Evolutionary conservation across 2,888 invertebrate genomes (phyloP), one percentile per base, ranked within the genome.

Genomic region (Axea sp.): DNA sequence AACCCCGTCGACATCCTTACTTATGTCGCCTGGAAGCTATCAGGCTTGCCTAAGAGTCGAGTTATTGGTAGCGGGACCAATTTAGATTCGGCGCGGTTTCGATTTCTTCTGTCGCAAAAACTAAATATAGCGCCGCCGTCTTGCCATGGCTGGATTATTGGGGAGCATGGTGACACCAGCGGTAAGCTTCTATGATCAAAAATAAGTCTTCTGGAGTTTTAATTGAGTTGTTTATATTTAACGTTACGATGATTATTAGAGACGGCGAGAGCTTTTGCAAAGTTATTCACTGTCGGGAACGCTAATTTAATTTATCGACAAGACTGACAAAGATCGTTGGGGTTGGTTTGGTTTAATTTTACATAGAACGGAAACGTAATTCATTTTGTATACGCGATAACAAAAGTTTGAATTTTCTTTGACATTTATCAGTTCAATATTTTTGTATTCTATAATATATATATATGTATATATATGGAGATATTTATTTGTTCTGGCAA

Each of bases 11-110:
- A 98, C 85, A 93, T 97, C 73, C 89, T 98, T 82, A 96, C 97
- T 0, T 97, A 95, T 86, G 95, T 97, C 6, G 93, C 97, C n/a
- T 98, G 97, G 97, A 96, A 95, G 88, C 86, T 98, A 57, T 96
- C 96, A 76, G 96, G 96, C 3, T 89, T 97, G 78, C 96, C 97
- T 5, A 92, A 93, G 86, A 91, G 96, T 84, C 92, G 94, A 24
- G 95, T 97, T 43, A 93, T 98, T 84, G 97, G 97, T 5, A 95
- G 96, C 37, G 97, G 97, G 3, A 97, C 97, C 30, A 97, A 97
- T 88, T 90, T 98, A 80, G 97, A 97, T 88, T 96, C 97, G 0
- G 95, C 96, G 0, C 90, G 97, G 73, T 96, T 98, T 89, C 92
- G 96, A 24, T 97, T 96, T 88, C 89, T 96, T 62, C 90, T 97